Evolutionary conservation across 2,797 vertebrate species (phyloP).

Genomic region (Lutjanus campechanus): DNA sequence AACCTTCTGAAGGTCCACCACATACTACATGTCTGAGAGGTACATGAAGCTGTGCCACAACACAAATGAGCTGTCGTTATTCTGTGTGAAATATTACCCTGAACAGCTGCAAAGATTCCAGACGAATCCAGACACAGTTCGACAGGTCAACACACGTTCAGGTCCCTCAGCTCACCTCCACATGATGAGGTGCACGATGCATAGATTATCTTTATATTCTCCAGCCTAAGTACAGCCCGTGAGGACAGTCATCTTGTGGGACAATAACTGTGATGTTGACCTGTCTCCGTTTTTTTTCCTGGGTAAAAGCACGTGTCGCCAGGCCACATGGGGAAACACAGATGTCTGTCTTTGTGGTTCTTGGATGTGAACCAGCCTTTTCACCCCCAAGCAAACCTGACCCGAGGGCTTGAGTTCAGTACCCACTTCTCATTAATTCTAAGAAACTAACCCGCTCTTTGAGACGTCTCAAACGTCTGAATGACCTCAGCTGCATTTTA

Average conservation of each 20-base stretch:
- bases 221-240: neutral
- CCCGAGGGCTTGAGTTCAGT: conserved; percentile 15
- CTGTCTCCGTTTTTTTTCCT: neutral
- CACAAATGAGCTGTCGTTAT: neutral
- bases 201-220: neutral
- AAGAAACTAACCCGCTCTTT: conserved; percentile 5
- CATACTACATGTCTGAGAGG: neutral
- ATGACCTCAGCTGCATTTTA: neutral
- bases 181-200: neutral
- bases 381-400: neutral
- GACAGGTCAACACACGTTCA: neutral
- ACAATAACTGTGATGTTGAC: conserved; percentile 9
- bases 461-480: neutral
- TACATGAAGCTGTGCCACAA: neutral
- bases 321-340: conserved; percentile 31
- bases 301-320: neutral
- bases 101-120: neutral
- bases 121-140: neutral
- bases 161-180: neutral
- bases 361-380: conserved; percentile 17
- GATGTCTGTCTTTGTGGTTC: conserved; percentile 49
- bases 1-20: neutral
- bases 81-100: too few species aligned
- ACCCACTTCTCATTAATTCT: conserved; percentile 23
- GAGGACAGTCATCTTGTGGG: neutral